Evolutionary conservation across 1,140 invertebrate species (phyloP), one percentile per base, ranked within the genome.

Genomic region (Meloidogyne floridensis): DNA sequence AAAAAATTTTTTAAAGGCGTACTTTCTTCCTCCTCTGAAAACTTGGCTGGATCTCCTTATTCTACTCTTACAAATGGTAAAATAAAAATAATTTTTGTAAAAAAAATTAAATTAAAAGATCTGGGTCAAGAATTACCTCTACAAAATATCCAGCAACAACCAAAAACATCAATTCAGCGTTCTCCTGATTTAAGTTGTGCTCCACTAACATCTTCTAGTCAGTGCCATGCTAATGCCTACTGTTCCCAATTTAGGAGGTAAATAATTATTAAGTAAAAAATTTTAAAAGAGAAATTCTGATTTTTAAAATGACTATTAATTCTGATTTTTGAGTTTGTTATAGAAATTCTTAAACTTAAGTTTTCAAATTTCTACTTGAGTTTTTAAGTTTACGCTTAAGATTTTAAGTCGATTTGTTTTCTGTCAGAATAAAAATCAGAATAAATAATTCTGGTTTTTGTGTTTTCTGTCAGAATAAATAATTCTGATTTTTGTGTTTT

Each of bases 191-290:
- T 69, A 1, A 72, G 72, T 59, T 85, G 78, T 51, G 53, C 75
- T 20, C 83, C 73, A 13, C 75, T 70, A 54, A 13, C 59, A 3
- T 73, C 71, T 3, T 81, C 20, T n/a, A 69, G 53, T 42, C 77
- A 81, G 72, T 84, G 75, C 20, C 83, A 84, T 75, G 54, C 78
- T 13, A 56, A 77, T 8, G 65, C 80, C 13, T 9, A 51, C 32
- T 81, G 75, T 69, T 4, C 51, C 8, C 82, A 71, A n/a, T 65
- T 15, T 65, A 70, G 11, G 9, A 42, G 77, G 53, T 43, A n/a
- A 11, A 10, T 32, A 32, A 32, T 32, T 32, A 32, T 32, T 32
- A 32, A 32, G 2, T 32, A 32, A 32, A 32, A 32, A 32, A 32
- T 32, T 32, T 32, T 32, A 32, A n/a, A 3, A 32, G 15, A n/a